Evolutionary conservation across 2,797 vertebrate species (phyloP).

Genomic region (Zenarchopterus dispar): DNA sequence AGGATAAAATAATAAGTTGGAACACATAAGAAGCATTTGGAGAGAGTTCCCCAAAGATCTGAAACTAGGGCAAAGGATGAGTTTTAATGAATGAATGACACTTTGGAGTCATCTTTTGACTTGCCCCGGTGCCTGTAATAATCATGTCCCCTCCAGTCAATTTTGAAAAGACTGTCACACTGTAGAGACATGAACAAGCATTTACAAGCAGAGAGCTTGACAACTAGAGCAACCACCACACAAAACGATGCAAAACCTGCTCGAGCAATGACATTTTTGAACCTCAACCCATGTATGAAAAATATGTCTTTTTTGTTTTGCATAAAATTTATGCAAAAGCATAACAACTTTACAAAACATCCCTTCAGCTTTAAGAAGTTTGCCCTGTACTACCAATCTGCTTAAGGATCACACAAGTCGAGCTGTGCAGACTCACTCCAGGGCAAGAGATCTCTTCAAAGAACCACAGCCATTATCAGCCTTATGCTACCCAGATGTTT

Average conservation of each 20-base stretch:
- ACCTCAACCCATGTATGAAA: conserved; percentile 67
- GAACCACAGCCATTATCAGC: conserved; percentile 42
- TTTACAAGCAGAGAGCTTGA: conserved; percentile 74
- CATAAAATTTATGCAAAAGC: conserved; percentile 68
- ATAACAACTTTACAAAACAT: conserved; percentile 72
- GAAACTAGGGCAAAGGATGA: conserved; percentile 71
- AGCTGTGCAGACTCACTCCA: conserved; percentile 66
- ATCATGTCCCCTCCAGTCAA: conserved; percentile 62
- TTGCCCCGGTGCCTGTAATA: conserved; percentile 65
- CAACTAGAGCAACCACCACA: conserved; percentile 65
- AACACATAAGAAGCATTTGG: conserved; percentile 80
- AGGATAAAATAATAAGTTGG: conserved; percentile 81
- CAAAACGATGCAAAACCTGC: conserved; percentile 66
- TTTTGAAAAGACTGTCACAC: conserved; percentile 60
- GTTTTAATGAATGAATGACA: conserved; percentile 74
- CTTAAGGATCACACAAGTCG: conserved; percentile 60
- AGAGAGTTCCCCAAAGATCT: conserved; percentile 72
- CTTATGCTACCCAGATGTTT: conserved; percentile 44
- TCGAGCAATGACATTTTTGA: conserved; percentile 72
- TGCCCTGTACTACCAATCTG: conserved; percentile 62
- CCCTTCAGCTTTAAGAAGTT: conserved; percentile 68
- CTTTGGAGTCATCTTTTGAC: conserved; percentile 74
- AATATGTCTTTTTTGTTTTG: conserved; percentile 18
- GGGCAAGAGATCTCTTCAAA: conserved; percentile 64
- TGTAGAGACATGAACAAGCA: conserved; percentile 66